Evolutionary conservation across 1,140 invertebrate genomes (phyloP), one percentile per base, ranked within the genome.

Genomic region (Dreissena rostriformis): DNA sequence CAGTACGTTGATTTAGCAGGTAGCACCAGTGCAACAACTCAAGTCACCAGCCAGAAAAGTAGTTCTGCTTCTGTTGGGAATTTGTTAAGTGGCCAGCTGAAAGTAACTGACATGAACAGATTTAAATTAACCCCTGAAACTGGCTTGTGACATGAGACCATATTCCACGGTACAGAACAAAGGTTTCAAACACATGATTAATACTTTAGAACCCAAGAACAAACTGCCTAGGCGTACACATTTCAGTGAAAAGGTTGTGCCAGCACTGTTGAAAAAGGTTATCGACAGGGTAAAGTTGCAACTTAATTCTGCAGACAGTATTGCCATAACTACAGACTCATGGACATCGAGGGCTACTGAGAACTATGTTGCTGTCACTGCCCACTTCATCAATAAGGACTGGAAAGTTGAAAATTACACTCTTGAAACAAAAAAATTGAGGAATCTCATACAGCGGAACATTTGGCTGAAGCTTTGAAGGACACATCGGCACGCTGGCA

Each of bases 241-340:
- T 52, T 78, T 84, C 15, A 51, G 26, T 49, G 67, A 78, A 52
- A 78, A 17, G 29, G 68, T 72, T 26, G 78, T 77, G 2, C 74
- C 73, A 1, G 67, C 1, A 52, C 49, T 71, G 0, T 76, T 29
- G 4, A 57, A n/a, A 52, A 49, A 6, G 5, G 61, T 63, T 57
- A 7, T 7, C 0, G 2, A 67, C 11, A 8, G 28, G 39, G 29
- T 75, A 4, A 39, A 8, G 39, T 57, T 12, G 6, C 4, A 39
- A 19, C 24, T 70, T 66, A 4, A 68, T 19, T n/a, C 49, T n/a
- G 63, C 63, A 22, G 52, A 57, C 0, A n/a, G n/a, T 39, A 26
- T 70, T 70, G 73, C 24, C 15, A 57, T 81, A 7, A 84, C 72
- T 22, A 76, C 52, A 12, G 73, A 84, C 22, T 57, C 55, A 1